These are phyloP conservation scores for Pagrus major DNA, from an alignment of 2,113 vertebrate genomes.

Conservation along the genomic window DNA sequence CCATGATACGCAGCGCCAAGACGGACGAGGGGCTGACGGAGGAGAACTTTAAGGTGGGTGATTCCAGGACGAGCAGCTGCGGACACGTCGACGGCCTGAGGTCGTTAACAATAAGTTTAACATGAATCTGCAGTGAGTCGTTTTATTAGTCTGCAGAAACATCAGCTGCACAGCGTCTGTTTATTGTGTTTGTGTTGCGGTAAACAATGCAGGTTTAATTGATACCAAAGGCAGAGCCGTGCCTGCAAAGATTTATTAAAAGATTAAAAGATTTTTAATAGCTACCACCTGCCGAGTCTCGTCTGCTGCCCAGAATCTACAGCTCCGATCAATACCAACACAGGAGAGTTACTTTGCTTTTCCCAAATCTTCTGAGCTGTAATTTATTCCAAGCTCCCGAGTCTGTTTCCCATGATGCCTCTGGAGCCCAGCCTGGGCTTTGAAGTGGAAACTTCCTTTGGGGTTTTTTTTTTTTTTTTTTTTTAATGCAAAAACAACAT, in stretches of 20 bases:
- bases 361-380: slow-evolving; percentile 10
- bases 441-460: slow-evolving; percentile 58
- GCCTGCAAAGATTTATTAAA: not conserved
- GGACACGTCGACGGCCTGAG: not conserved
- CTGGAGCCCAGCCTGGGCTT: slow-evolving; percentile 47
- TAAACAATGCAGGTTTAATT: slow-evolving; percentile 1
- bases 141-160: not conserved
- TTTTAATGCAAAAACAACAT: slow-evolving; percentile 46
- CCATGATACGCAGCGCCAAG: slow-evolving; percentile 97
- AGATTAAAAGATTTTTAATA: slow-evolving; percentile 15
- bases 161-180: not conserved
- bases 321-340: slow-evolving; percentile 10
- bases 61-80: not conserved
- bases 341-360: not conserved
- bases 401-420: slow-evolving; percentile 56
- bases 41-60: slow-evolving; percentile 95
- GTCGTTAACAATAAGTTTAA: not conserved
- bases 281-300: not conserved
- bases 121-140: not conserved
- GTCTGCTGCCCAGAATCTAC: not conserved
- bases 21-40: slow-evolving; percentile 96
- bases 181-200: not conserved
- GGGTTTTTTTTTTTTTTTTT: slow-evolving; percentile 51
- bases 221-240: not conserved
- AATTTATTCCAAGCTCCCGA: slow-evolving; percentile 16